A percentile compares a stretch with the other conserved stretches of the same genome.
Conservation (phyloP, 2,888 invertebrate genomes). For the Sicus ferrugineus region DNA sequence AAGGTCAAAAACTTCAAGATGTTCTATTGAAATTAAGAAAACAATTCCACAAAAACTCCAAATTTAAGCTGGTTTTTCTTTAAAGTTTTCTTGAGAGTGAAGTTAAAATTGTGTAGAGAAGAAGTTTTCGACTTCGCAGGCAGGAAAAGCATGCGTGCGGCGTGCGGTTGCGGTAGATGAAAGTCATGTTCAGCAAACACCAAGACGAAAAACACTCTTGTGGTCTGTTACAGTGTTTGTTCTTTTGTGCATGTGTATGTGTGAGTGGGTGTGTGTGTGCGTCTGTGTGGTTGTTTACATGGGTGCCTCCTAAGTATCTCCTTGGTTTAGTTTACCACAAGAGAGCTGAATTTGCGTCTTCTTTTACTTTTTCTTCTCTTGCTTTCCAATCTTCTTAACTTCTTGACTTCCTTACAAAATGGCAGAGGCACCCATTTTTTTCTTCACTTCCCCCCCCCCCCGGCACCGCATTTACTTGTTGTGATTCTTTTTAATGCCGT, state of each 20-base stretch:
- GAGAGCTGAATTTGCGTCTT: background rate
- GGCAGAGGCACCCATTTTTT: too few relatives aligned
- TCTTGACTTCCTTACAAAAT: too few relatives aligned
- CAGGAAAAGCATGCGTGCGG: background rate
- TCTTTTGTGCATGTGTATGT: background rate
- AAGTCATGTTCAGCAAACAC: constrained; percentile 6
- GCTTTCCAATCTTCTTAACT: too few relatives aligned
- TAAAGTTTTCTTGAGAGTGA: background rate
- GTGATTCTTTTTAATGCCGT: too few relatives aligned
- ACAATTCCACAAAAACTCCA: too few relatives aligned
- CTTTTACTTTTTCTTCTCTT: background rate
- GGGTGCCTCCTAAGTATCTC: background rate
- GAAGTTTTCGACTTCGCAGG: background rate
- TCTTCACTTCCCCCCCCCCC: too few relatives aligned
- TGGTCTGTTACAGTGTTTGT: background rate
- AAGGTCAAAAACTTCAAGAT: too few relatives aligned
- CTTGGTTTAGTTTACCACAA: background rate
- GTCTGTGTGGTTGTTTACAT: background rate
- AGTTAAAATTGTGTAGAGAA: background rate
- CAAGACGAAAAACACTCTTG: background rate
- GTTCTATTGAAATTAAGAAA: too few relatives aligned
- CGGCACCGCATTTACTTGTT: too few relatives aligned
- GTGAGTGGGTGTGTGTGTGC: background rate
- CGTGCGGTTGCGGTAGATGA: background rate
- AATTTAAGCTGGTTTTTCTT: background rate